A percentile compares a stretch with the other conserved stretches of the same genome.
phyloP scores from a whole-genome alignment of 2,797 vertebrate species.

The Iguana delicatissima region DNA sequence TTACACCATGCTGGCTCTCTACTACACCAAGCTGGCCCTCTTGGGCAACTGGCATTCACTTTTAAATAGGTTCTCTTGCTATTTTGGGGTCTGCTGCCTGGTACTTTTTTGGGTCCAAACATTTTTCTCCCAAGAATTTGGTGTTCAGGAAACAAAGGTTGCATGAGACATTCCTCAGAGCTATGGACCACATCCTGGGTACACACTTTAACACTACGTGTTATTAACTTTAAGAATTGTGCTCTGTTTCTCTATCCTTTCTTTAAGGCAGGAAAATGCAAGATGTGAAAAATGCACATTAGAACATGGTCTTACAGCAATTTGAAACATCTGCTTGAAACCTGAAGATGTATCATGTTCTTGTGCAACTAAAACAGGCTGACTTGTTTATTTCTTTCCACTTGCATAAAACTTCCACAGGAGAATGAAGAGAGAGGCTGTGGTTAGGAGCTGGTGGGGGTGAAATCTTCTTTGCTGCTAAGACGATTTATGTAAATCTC shows the following conservation, averaged over 20 bases:
- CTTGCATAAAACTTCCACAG: slow-evolving; percentile 52
- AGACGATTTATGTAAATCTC: slow-evolving; percentile 75
- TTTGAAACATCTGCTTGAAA: slow-evolving; percentile 25
- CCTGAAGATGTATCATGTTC: slow-evolving; percentile 46
- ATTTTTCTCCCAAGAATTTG: no score
- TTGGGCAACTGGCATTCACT: no score
- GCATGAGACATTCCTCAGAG: no score
- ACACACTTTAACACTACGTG: not conserved
- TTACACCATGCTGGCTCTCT: no score
- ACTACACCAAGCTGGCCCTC: no score
- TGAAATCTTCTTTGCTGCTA: slow-evolving; percentile 72
- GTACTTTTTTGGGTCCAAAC: no score
- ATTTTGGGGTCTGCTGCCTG: no score
- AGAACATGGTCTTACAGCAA: slow-evolving; percentile 17
- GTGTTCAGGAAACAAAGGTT: no score
- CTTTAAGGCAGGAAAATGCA: slow-evolving; percentile 8
- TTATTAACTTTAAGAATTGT: not conserved
- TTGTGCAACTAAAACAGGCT: slow-evolving; percentile 65
- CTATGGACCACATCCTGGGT: no score
- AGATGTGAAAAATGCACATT: slow-evolving; percentile 7
- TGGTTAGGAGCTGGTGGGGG: slow-evolving; percentile 61
- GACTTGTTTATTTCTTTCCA: slow-evolving; percentile 72
- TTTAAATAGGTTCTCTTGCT: no score
- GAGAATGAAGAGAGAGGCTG: slow-evolving; percentile 55
- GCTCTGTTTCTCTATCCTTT: not conserved